A percentile compares a stretch with the other conserved stretches of the same genome.
Conservation (phyloP, 1,140 invertebrate genomes). For the Drosophila serrata region DNA sequence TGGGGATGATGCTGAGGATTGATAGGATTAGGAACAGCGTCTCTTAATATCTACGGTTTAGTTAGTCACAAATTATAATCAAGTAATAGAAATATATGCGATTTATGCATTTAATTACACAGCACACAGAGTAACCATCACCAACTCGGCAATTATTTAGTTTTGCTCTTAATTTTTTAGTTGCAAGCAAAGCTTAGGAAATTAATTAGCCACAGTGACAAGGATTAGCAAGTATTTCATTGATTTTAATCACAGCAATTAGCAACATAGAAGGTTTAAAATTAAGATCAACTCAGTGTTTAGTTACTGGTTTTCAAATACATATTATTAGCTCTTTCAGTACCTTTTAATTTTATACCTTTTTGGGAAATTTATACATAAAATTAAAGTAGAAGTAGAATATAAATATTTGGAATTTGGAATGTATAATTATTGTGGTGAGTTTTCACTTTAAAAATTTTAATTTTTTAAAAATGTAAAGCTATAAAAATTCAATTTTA, state of each 20-base stretch:
- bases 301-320: not conserved
- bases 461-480: not conserved
- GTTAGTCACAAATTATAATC: constrained; percentile 72
- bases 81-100: constrained; percentile 29
- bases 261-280: not conserved
- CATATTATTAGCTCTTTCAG: not conserved
- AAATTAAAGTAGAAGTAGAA: too few species aligned
- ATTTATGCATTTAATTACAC: constrained; percentile 25
- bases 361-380: not conserved
- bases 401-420: not conserved
- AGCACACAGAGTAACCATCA: constrained; percentile 42
- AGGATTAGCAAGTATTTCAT: constrained; percentile 3
- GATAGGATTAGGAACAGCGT: constrained; percentile 26
- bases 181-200: constrained; percentile 20
- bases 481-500: not conserved
- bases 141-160: constrained; percentile 19
- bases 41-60: constrained; percentile 36
- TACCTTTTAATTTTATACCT: not conserved
- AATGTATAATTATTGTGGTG: not conserved
- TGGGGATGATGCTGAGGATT: constrained; percentile 16
- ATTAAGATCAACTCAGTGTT: not conserved
- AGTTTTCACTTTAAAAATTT: not conserved
- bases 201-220: constrained; percentile 20
- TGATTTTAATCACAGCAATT: constrained; percentile 8
- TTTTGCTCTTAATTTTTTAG: not conserved